Percentiles rank a stretch among this genome's conserved stretches.
Evolutionary conservation across 23 tunicate genomes (phyloP).

Genomic region (Corella eumyota): DNA sequence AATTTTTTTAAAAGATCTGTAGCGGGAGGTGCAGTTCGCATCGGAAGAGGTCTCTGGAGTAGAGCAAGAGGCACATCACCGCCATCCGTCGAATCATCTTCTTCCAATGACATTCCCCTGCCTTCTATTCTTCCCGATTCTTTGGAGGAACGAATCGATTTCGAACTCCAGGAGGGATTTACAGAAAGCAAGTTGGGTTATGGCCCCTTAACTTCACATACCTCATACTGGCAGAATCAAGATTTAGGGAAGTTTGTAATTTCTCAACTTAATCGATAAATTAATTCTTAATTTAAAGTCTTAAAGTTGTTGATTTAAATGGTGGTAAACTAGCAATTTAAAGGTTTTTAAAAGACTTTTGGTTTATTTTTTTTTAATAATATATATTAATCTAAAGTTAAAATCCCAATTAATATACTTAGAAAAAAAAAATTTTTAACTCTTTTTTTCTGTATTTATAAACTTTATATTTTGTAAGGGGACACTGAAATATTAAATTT

Average conservation of each 20-base stretch:
- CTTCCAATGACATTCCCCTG: background rate
- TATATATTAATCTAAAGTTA: too few species aligned
- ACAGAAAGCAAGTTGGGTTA: constrained; percentile 87
- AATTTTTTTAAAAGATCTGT: too few species aligned
- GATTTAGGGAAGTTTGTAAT: constrained; percentile 76
- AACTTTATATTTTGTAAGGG: too few species aligned
- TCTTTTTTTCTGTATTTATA: too few species aligned
- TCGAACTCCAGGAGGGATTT: constrained; percentile 78
- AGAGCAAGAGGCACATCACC: constrained; percentile 20
- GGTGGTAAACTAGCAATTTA: too few species aligned
- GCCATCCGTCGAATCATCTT: background rate
- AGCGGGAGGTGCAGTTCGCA: constrained; percentile 62
- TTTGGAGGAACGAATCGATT: constrained; percentile 47
- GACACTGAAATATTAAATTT: too few species aligned
- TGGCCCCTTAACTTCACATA: constrained; percentile 79
- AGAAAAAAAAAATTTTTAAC: too few species aligned
- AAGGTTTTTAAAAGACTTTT: too few species aligned
- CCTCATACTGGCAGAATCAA: constrained; percentile 83
- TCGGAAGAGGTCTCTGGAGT: constrained; percentile 51
- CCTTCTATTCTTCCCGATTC: background rate
- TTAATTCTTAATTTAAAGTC: too few species aligned
- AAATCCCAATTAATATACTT: too few species aligned
- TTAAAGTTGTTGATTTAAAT: too few species aligned
- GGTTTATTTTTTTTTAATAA: too few species aligned
- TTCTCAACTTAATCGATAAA: constrained; percentile 26